Conservation (phyloP, 2,888 invertebrate species). For the Lathronympha strigana region DNA sequence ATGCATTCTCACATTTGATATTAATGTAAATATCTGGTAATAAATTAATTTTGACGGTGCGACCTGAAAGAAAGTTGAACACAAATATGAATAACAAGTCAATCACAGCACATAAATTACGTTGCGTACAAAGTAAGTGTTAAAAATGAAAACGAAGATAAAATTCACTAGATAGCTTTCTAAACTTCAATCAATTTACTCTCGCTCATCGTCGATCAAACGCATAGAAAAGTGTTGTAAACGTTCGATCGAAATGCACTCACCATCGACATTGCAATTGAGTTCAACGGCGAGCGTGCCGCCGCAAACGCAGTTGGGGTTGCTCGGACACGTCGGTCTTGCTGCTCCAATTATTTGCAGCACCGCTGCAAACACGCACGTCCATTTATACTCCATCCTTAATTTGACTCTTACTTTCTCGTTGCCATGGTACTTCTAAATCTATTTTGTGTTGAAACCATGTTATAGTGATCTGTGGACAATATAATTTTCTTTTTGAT, state of each 20-base stretch:
- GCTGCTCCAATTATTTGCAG: conserved; percentile 73
- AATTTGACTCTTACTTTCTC: conserved; percentile 47
- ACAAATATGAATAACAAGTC: too few relatives aligned
- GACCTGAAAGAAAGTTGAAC: conserved; percentile 74
- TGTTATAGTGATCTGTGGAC: conserved; percentile 35
- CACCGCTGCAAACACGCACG: conserved; percentile 64
- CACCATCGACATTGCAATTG: conserved; percentile 79
- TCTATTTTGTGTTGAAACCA: conserved; percentile 16
- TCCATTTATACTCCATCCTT: conserved; percentile 66
- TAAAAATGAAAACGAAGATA: too few relatives aligned
- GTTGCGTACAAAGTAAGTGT: too few relatives aligned
- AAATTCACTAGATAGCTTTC: background rate
- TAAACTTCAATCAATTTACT: conserved; percentile 9
- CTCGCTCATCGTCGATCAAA: conserved; percentile 1
- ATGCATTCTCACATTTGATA: conserved; percentile 73
- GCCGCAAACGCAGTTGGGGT: conserved; percentile 80
- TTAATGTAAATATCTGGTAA: conserved; percentile 74
- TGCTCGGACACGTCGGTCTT: conserved; percentile 71
- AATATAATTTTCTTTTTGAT: conserved; percentile 9
- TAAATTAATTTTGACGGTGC: conserved; percentile 70
- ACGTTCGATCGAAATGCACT: conserved; percentile 62
- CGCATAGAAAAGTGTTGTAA: conserved; percentile 26
- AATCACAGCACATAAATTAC: too few relatives aligned
- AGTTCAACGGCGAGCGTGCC: conserved; percentile 77
- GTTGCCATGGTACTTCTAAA: background rate